Base-by-base conservation (phyloP, 2,797 vertebrate genomes). In the Enteromius radiatus region DNA sequence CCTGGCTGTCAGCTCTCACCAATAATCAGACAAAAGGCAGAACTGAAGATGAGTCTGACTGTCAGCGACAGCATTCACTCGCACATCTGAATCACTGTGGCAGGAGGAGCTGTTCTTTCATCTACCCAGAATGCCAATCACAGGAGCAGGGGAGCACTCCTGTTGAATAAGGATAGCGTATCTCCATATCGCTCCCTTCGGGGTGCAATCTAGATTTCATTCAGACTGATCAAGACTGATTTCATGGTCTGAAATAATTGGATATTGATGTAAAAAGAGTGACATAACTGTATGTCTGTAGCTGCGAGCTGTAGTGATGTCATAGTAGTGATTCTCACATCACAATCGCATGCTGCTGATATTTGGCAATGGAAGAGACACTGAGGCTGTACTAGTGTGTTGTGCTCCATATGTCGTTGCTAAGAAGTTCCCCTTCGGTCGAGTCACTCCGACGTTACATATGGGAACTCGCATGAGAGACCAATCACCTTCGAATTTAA, bases 21-120 rank as follows among this genome's bases (percentile, higher is more conserved):
- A 81, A 80, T 71, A 81, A 76, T 65, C 36, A 83, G 78, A 70
- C 64, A 76, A 81, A 81, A 79, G 52, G 49, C 80, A 79, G 76
- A 69, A 70, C 14, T 61, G 64, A 81, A 69, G 84, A 63, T 70
- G 69, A 78, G 77, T 76, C 26, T 36, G 41, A 28, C 86, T 64
- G 56, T 67, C 78, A 69, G 54, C 14, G 4, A 54, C 81, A 69
- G 52, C 64, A 56, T 64, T 59, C 65, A 65, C 41, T 17, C 2
- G 15, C 69, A 49, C 79, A 74, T 74, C 31, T 77, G 45, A 84
- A 54, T 74, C 67, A 63, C 82, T 84, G 21, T 78, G 63, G 61
- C 76, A 59, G 28, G 33, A 52, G 67, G 41, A 49, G 61, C 61
- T 38, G 47, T 23, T 74, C 70, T 56, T 80, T 83, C 84, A 83